Conservation (phyloP, 1,140 invertebrate species). For the Drosophila santomea region DNA sequence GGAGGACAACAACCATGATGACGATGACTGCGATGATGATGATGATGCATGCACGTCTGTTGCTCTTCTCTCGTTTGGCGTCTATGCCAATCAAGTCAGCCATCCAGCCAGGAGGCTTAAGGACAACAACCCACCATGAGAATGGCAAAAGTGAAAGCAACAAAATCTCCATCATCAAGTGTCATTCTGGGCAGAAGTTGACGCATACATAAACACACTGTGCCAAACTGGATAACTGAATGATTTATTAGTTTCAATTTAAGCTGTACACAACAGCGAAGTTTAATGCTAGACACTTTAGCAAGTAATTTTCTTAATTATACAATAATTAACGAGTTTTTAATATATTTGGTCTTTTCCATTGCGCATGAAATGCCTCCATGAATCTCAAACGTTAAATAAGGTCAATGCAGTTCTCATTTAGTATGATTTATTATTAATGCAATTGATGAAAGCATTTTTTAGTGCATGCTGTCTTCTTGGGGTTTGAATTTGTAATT, state of each 20-base stretch:
- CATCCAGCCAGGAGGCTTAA: constrained; percentile 24
- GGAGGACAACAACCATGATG: constrained; percentile 25
- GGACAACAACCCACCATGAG: constrained; percentile 28
- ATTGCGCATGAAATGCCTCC: too few species aligned
- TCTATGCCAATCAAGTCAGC: constrained; percentile 57
- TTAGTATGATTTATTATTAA: too few species aligned
- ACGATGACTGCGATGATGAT: constrained; percentile 1
- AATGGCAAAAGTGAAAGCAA: constrained; percentile 80
- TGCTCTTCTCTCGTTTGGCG: constrained; percentile 21
- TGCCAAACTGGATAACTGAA: background rate
- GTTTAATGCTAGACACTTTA: too few species aligned
- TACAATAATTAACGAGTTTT: too few species aligned
- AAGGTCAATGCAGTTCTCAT: too few species aligned
- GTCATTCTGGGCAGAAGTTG: constrained; percentile 80
- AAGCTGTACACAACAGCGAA: too few species aligned
- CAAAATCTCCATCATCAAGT: constrained; percentile 83
- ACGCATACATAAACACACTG: constrained; percentile 50
- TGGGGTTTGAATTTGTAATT: background rate
- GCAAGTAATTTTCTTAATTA: too few species aligned
- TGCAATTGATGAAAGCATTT: too few species aligned
- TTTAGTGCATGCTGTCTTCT: too few species aligned
- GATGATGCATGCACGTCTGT: constrained; percentile 32
- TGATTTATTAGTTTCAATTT: background rate
- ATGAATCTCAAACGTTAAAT: too few species aligned
- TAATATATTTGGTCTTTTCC: too few species aligned